Base-by-base conservation (phyloP, 2,113 vertebrate species). In the Ptilorrhoa leucosticta region DNA sequence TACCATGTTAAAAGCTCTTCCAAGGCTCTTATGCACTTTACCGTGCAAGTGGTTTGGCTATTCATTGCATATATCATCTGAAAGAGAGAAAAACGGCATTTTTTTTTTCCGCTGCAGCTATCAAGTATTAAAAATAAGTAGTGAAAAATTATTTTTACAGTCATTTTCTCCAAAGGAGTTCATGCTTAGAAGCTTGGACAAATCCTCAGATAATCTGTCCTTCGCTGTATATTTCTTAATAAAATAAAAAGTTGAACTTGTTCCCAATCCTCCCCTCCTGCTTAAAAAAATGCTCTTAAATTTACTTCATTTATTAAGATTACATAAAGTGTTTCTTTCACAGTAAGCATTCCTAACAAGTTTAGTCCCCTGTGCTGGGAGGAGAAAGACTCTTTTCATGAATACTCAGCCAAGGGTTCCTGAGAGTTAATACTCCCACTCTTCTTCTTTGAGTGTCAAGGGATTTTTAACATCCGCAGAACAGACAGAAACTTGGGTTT, bases 401-500 rank as follows among this genome's bases (percentile, higher is more conserved):
- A 96, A 77, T 97, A 96, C 87, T 97, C 93, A 96, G 98, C 97
- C 98, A 98, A 95, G 57, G 85, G 94, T 97, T 98, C 95, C 97
- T 97, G 96, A 96, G 96, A 98, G 95, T 97, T 98, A 98, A 98
- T 98, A 98, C 97, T 98, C 98, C 98, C 97, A 98, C 98, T 98
- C 98, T 97, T 98, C 97, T 98, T 98, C 96, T 93, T 96, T 97
- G 96, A 97, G 97, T 97, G 97, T 98, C 98, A 97, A 96, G 98
- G 98, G 98, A 98, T 98, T 98, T 98, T 97, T 97, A 97, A 98
- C 98, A 98, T 98, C 98, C 98, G 97, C 96, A 98, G 95, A 97
- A 97, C 95, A 98, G 98, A 98, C 98, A 98, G 97, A 97, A 98
- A 98, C 97, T 98, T 98, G 98, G 98, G 97, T 97, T 98, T 98